Evolutionary conservation across 1,140 invertebrate genomes (phyloP).

Genomic region (Drosophila suzukii): DNA sequence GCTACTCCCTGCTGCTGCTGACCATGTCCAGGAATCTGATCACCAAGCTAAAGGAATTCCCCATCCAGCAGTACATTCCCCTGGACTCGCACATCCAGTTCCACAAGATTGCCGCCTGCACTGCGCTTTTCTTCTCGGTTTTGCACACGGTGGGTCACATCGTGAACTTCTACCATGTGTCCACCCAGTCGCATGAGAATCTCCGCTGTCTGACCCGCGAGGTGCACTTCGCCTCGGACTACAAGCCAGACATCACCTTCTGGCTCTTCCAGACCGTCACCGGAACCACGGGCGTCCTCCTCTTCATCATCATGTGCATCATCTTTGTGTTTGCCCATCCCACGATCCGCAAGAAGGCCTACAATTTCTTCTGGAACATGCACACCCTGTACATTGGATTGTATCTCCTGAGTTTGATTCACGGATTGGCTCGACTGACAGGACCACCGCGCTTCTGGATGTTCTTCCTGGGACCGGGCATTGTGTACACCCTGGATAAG

Average conservation of each 20-base stretch:
- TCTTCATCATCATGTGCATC: conserved; percentile 97
- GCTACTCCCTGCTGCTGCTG: conserved; percentile 96
- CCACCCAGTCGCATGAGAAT: conserved; percentile 97
- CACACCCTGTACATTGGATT: conserved; percentile 96
- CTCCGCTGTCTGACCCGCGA: conserved; percentile 97
- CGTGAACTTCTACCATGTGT: conserved; percentile 99
- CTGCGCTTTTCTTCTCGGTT: conserved; percentile 96
- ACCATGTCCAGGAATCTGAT: conserved; percentile 98
- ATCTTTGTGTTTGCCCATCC: conserved; percentile 99
- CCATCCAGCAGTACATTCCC: conserved; percentile 98
- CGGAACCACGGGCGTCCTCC: conserved; percentile 96
- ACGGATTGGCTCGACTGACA: conserved; percentile 97
- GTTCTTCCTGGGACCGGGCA: conserved; percentile 97
- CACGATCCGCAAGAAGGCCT: conserved; percentile 95
- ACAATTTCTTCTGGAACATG: conserved; percentile 99
- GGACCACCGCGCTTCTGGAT: conserved; percentile 97
- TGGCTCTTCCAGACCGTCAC: conserved; percentile 98
- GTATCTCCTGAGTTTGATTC: conserved; percentile 95
- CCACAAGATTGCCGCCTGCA: conserved; percentile 99
- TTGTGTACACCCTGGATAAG: conserved; percentile 96
- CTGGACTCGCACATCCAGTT: conserved; percentile 99
- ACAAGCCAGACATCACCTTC: conserved; percentile 94
- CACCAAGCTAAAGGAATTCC: conserved; percentile 98
- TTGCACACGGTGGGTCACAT: conserved; percentile 98
- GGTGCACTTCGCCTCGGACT: conserved; percentile 96